A percentile compares a stretch with the other conserved stretches of the same genome.
phyloP scores from a whole-genome alignment of 2,888 invertebrate species.

The Pyrochroa serraticornis region DNA sequence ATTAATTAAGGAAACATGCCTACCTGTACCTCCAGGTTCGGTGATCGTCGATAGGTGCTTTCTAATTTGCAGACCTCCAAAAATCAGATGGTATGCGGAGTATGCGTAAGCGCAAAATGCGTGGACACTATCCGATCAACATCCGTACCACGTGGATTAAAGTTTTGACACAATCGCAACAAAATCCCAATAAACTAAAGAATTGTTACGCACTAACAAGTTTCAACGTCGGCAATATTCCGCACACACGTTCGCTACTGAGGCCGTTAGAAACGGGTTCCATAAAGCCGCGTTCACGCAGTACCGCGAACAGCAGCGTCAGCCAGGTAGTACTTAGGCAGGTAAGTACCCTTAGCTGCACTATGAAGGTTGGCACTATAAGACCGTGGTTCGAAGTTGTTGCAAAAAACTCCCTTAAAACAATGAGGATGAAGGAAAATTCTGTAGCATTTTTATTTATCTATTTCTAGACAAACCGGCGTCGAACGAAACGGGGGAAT shows the following conservation, averaged over 20 bases:
- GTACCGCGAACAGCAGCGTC: constrained; percentile 1
- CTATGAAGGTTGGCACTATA: not conserved
- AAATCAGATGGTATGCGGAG: not conserved
- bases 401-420: no score
- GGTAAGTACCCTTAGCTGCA: not conserved
- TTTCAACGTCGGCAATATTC: not conserved
- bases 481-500: no score
- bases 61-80: not conserved
- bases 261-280: constrained; percentile 34
- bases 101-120: not conserved
- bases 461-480: no score
- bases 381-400: not conserved
- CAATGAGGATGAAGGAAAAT: no score
- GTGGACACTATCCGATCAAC: no score
- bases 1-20: not conserved
- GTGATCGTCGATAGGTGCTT: not conserved
- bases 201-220: not conserved
- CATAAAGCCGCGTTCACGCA: constrained; percentile 31
- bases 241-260: constrained; percentile 8
- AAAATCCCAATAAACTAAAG: not conserved
- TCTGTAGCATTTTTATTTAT: no score
- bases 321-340: not conserved
- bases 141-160: not conserved
- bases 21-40: not conserved
- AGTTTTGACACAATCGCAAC: not conserved